Evolutionary conservation across 2,113 vertebrate genomes (phyloP), one percentile per base, ranked within the genome.

Genomic region (Chamaea fasciata): DNA sequence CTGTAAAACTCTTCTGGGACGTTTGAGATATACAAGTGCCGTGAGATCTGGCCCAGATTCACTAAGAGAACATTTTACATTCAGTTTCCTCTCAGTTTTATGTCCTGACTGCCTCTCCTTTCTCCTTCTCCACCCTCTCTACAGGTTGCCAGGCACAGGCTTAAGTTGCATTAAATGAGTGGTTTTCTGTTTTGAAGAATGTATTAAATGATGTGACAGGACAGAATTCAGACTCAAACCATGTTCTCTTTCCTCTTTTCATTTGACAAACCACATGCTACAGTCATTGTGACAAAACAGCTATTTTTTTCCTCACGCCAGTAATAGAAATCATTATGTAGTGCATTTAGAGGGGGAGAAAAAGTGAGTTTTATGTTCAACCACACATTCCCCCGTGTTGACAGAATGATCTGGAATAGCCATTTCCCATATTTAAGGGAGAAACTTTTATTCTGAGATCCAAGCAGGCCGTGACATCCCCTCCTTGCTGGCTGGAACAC

Each of bases 71-170:
- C 39, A 27, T 77, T 93, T 77, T 49, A 67, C 41, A 86, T 44
- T 15, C 57, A 19, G 41, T 83, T 93, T 95, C 63, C 68, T 94
- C 83, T 46, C 64, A 31, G 27, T 86, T 94, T 95, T 94, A 80
- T 69, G 37, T 67, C 68, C 75, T 64, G 71, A 65, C 30, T 3
- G 15, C 64, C 16, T 62, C 73, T 87, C 62, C 75, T 65, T 90
- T 70, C 92, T 73, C 92, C 74, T 76, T 88, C 94, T 56, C 92
- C 95, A 78, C 90, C 90, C 94, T 90, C 59, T 57, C 75, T 74
- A 44, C 2, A 13, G 68, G 50, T 57, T 96, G 80, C 95, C 90
- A 94, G 89, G 52, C 79, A 53, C 30, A 71, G 64, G 35, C 76
- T 86, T 74, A 81, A 87, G 56, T 33, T 90, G 65, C 68, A 64